These are phyloP conservation scores for Drosophila bifasciata DNA, from an alignment of 1,140 invertebrate species.

Conservation along the genomic window DNA sequence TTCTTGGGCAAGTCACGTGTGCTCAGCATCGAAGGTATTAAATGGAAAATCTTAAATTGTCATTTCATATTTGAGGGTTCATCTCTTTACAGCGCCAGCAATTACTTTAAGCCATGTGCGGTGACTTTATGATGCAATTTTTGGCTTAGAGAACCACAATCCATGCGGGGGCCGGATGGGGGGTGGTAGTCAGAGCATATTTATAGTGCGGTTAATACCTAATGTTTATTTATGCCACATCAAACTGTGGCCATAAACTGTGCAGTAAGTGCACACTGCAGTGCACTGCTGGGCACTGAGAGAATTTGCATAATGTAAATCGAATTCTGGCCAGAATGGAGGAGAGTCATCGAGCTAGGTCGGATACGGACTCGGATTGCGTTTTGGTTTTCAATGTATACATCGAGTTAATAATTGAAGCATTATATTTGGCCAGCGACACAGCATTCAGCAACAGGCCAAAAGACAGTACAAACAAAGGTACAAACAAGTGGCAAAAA, in stretches of 20 bases:
- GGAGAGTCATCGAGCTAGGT: constrained; percentile 15
- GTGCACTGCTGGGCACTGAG: background rate
- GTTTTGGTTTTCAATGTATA: constrained; percentile 60
- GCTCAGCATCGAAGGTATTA: constrained; percentile 37
- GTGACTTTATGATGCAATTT: constrained; percentile 69
- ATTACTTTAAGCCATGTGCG: constrained; percentile 46
- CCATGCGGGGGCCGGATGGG: constrained; percentile 26
- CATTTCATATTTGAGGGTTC: constrained; percentile 56
- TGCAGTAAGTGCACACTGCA: constrained; percentile 31
- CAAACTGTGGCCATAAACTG: constrained; percentile 48
- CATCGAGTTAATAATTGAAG: constrained; percentile 44
- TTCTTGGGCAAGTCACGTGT: constrained; percentile 53
- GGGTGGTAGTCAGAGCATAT: constrained; percentile 53
- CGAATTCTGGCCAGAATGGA: constrained; percentile 16
- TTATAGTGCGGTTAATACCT: constrained; percentile 67
- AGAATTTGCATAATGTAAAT: constrained; percentile 76
- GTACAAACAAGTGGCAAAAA: background rate
- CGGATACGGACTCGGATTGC: constrained; percentile 26
- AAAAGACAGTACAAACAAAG: constrained; percentile 18
- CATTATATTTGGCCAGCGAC: constrained; percentile 24
- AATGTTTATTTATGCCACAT: constrained; percentile 74
- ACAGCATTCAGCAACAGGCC: constrained; percentile 42
- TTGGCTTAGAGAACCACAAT: constrained; percentile 45
- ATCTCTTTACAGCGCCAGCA: constrained; percentile 43
- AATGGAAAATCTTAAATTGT: constrained; percentile 63